phyloP scores from a whole-genome alignment of 2,113 vertebrate genomes.

The Clupea harengus region DNA sequence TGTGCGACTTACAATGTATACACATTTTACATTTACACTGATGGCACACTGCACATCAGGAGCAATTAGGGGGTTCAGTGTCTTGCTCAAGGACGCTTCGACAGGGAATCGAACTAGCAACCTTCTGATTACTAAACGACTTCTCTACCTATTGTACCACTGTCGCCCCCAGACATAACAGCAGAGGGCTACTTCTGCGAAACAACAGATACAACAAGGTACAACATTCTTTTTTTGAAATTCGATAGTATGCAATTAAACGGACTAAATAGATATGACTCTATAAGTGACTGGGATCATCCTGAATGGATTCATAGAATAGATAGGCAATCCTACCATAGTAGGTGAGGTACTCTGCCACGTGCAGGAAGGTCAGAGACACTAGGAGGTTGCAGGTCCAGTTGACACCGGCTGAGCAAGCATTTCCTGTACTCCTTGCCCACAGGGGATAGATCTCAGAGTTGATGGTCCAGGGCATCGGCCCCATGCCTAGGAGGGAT shows the following conservation, averaged over 20 bases:
- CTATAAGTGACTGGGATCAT: background rate
- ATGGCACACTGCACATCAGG: too few relatives aligned
- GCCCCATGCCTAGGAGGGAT: slow-evolving; percentile 83
- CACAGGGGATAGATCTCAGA: slow-evolving; percentile 97
- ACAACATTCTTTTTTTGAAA: background rate
- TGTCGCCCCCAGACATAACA: too few relatives aligned
- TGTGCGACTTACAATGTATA: too few relatives aligned
- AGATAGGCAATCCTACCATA: slow-evolving; percentile 74
- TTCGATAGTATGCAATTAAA: background rate
- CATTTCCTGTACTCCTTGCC: slow-evolving; percentile 96
- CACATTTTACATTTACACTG: too few relatives aligned
- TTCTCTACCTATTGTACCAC: too few relatives aligned
- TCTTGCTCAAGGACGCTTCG: too few relatives aligned
- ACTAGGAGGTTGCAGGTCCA: slow-evolving; percentile 96
- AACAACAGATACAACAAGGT: background rate
- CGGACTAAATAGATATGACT: background rate
- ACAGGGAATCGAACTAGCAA: too few relatives aligned
- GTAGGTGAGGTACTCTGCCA: slow-evolving; percentile 89
- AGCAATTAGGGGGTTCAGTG: too few relatives aligned
- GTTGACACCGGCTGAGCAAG: slow-evolving; percentile 91
- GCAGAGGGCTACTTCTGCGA: too few relatives aligned
- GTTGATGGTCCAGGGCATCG: slow-evolving; percentile 98
- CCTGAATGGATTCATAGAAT: background rate
- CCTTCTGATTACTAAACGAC: too few relatives aligned
- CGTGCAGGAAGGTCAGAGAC: slow-evolving; percentile 91